Percentiles rank a stretch among this genome's conserved stretches.
These are phyloP conservation scores for Leucophora obtusa DNA, from an alignment of 2,888 invertebrate species.

Conservation along the genomic window DNA sequence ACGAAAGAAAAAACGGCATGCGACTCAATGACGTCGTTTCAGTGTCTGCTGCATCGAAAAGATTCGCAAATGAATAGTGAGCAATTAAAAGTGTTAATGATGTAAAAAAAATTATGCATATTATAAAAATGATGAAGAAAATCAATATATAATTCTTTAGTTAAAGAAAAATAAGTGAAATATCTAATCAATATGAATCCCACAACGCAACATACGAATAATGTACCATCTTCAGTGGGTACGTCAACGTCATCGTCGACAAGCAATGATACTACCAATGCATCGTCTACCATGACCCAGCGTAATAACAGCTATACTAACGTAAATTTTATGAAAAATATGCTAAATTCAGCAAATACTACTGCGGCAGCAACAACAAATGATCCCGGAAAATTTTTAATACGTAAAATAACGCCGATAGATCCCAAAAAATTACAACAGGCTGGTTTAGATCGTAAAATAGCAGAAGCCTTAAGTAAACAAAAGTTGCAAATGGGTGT, in stretches of 20 bases:
- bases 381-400: constrained; percentile 67
- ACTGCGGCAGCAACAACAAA: constrained; percentile 3
- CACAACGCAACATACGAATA: neutral
- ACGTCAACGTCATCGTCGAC: neutral
- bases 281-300: neutral
- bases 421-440: constrained; percentile 75
- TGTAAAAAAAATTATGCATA: constrained; percentile 10
- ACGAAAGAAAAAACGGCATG: constrained; percentile 42
- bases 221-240: neutral
- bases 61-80: constrained; percentile 15
- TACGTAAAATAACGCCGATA: constrained; percentile 72
- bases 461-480: constrained; percentile 73
- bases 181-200: constrained; percentile 38
- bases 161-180: neutral
- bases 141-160: neutral
- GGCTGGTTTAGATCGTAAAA: constrained; percentile 73
- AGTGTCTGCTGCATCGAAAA: constrained; percentile 37
- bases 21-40: constrained; percentile 54
- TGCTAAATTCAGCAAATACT: neutral
- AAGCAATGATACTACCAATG: neutral
- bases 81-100: constrained; percentile 5
- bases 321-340: neutral
- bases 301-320: neutral
- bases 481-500: constrained; percentile 59
- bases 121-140: constrained; percentile 16